phyloP scores from a whole-genome alignment of 2,888 invertebrate species.

The Clanis bilineata region DNA sequence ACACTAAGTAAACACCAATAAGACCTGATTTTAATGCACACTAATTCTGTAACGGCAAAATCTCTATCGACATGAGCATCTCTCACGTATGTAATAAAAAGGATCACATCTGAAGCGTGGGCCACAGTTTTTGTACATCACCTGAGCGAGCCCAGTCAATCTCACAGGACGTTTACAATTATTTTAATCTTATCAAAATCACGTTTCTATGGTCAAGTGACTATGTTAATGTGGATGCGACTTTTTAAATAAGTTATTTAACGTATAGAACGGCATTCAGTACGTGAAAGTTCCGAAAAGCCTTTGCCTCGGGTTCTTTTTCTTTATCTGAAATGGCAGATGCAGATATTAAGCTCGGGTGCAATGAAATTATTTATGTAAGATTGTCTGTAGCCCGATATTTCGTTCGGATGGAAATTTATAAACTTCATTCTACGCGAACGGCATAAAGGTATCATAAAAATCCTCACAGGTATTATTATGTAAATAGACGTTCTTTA shows the following conservation, averaged over 20 bases:
- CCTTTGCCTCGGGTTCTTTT: too few species aligned
- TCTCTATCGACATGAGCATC: conserved; percentile 39
- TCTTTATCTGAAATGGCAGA: too few species aligned
- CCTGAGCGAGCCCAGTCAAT: conserved; percentile 61
- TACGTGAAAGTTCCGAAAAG: too few species aligned
- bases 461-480: too few species aligned
- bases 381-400: too few species aligned
- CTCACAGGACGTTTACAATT: conserved; percentile 76
- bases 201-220: conserved; percentile 42
- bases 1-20: neutral
- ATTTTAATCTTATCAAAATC: conserved; percentile 81
- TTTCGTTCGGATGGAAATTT: too few species aligned
- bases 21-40: neutral
- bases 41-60: conserved; percentile 18
- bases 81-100: conserved; percentile 46
- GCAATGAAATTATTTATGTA: too few species aligned
- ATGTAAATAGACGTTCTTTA: too few species aligned
- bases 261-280: too few species aligned
- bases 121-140: conserved; percentile 61
- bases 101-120: conserved; percentile 55
- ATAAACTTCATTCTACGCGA: too few species aligned
- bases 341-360: too few species aligned
- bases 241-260: neutral
- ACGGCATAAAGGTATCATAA: too few species aligned
- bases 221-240: conserved; percentile 43